These are phyloP conservation scores for Platycheirus rosarum DNA, from an alignment of 2,888 invertebrate genomes.

Conservation along the genomic window DNA sequence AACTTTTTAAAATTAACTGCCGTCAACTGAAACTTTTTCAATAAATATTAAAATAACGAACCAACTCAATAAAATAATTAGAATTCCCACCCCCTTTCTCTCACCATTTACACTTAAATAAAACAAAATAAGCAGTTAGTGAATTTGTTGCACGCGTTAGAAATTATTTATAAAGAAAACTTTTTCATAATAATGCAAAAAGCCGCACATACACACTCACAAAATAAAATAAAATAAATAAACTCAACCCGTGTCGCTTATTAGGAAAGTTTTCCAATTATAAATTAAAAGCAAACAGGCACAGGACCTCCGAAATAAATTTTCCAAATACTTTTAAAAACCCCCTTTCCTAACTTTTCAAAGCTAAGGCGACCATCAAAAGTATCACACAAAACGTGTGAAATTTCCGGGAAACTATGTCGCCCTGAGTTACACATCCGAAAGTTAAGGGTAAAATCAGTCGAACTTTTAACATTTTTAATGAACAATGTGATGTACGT, in stretches of 20 bases:
- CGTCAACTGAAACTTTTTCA: background rate
- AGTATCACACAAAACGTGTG: constrained; percentile 30
- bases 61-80: constrained; percentile 12
- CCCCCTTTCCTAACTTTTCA: background rate
- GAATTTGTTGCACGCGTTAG: constrained; percentile 18
- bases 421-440: background rate
- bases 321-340: constrained; percentile 3
- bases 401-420: constrained; percentile 22
- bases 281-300: background rate
- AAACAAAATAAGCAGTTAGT: background rate
- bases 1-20: background rate
- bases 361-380: constrained; percentile 17
- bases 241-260: constrained; percentile 27
- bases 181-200: constrained; percentile 14
- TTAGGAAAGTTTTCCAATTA: constrained; percentile 35
- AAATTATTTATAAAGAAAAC: constrained; percentile 10
- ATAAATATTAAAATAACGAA: constrained; percentile 8
- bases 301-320: constrained; percentile 4
- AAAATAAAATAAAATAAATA: background rate
- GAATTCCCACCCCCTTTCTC: background rate
- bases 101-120: background rate
- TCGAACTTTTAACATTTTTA: background rate
- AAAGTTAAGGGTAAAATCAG: background rate
- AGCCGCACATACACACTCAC: background rate
- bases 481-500: background rate